Evolutionary conservation across 2,888 invertebrate genomes (phyloP).

Genomic region (Apodemia duryi): DNA sequence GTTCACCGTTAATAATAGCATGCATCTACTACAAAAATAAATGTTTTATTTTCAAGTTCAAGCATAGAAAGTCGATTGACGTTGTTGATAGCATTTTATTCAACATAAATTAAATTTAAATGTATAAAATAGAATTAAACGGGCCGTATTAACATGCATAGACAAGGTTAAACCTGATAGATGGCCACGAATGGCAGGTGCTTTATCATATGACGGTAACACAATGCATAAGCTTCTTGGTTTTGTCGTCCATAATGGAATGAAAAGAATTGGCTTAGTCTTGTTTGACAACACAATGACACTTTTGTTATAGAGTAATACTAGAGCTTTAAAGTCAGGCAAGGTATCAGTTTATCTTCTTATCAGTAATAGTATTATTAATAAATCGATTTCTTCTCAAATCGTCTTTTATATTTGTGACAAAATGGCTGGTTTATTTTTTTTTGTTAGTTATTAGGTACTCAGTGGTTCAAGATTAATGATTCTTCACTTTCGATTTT

Average conservation of each 20-base stretch:
- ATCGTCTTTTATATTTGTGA: too few species aligned
- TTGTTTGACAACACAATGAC: not conserved
- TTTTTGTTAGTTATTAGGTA: too few species aligned
- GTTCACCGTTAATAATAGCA: too few species aligned
- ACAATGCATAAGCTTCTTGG: constrained; percentile 7
- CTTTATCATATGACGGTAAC: constrained; percentile 23
- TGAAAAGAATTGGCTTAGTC: not conserved
- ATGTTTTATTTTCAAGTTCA: not conserved
- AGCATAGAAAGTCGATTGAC: constrained; percentile 7
- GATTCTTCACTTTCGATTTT: too few species aligned
- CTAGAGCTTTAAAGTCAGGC: not conserved
- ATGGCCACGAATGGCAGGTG: constrained; percentile 30
- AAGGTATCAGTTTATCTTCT: not conserved
- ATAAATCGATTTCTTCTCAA: too few species aligned
- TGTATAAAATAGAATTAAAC: constrained; percentile 1
- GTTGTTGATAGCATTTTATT: constrained; percentile 2
- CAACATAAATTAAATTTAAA: constrained; percentile 9
- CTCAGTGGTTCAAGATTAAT: too few species aligned
- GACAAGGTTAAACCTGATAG: constrained; percentile 25
- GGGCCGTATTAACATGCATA: constrained; percentile 8
- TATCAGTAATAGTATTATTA: not conserved
- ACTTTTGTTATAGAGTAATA: not conserved
- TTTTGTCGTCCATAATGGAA: constrained; percentile 1
- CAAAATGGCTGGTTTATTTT: too few species aligned
- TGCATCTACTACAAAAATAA: too few species aligned